phyloP scores from a whole-genome alignment of 35 echinoderm and acorn worm genomes.

The Apostichopus japonicus region DNA sequence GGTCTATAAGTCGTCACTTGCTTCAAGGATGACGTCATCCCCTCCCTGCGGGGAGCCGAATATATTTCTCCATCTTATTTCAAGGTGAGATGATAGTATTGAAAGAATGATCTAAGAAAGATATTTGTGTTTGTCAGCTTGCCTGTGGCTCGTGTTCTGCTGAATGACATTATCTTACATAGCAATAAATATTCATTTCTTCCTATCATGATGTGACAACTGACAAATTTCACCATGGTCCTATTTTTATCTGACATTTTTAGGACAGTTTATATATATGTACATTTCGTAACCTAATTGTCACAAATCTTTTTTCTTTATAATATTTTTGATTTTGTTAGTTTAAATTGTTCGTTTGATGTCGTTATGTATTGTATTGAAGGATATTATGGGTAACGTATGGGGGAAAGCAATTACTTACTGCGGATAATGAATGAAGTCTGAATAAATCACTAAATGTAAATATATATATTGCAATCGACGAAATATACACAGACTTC shows the following conservation, averaged over 20 bases:
- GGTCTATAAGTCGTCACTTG: too few relatives aligned
- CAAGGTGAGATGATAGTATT: neutral
- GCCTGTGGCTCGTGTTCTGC: neutral
- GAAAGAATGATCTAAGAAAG: neutral
- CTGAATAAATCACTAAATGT: too few relatives aligned
- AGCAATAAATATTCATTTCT: neutral
- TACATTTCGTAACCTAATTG: neutral
- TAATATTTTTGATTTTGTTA: too few relatives aligned
- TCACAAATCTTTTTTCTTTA: neutral
- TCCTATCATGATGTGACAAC: neutral
- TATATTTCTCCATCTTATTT: too few relatives aligned
- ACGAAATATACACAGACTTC: too few relatives aligned
- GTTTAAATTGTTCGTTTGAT: too few relatives aligned
- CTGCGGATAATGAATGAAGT: too few relatives aligned
- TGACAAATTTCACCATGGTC: neutral
- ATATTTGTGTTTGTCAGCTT: neutral
- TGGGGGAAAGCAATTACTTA: too few relatives aligned
- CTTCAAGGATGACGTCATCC: neutral
- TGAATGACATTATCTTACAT: neutral
- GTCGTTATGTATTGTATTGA: too few relatives aligned
- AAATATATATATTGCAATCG: too few relatives aligned
- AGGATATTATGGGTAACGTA: too few relatives aligned
- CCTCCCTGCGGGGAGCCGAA: neutral
- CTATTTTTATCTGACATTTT: neutral
- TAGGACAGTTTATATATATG: neutral